Evolutionary conservation across 2,797 vertebrate genomes (phyloP).

Genomic region (Rhinogobio ventralis): DNA sequence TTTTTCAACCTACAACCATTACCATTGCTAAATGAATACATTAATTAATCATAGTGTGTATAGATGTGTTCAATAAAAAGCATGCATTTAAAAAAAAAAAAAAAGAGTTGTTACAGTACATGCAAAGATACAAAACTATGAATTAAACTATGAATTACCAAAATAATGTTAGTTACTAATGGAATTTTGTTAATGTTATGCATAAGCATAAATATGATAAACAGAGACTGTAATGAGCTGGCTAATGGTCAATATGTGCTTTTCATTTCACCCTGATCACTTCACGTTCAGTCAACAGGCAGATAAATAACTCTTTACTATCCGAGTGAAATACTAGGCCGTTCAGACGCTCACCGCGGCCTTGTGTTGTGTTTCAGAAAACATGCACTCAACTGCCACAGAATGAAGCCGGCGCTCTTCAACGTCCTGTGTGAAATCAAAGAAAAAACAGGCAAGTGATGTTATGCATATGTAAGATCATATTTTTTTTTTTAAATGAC

Average conservation of each 20-base stretch:
- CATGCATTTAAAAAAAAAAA: not conserved
- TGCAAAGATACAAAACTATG: not conserved
- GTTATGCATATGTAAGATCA: not conserved
- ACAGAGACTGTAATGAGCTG: not conserved
- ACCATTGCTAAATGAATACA: not conserved
- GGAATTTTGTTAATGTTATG: not conserved
- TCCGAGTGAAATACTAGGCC: not conserved
- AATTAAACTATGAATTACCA: not conserved
- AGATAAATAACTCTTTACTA: conserved; percentile 21
- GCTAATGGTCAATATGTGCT: not conserved
- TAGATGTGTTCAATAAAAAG: not conserved
- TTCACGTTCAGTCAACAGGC: not conserved
- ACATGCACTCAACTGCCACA: conserved; percentile 97
- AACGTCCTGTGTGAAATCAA: conserved; percentile 99
- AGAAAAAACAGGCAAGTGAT: conserved; percentile 94
- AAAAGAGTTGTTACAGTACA: not conserved
- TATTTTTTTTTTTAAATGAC: not conserved
- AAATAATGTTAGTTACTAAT: not conserved
- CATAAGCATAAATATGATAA: not conserved
- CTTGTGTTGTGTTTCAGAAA: conserved; percentile 84
- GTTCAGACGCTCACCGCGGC: conserved; percentile 26
- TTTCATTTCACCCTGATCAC: not conserved
- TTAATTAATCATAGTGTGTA: not conserved
- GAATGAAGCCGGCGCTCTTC: conserved; percentile 99
- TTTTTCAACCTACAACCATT: not conserved